Conservation (phyloP, 2,888 invertebrate species). For the Macaria liturata region DNA sequence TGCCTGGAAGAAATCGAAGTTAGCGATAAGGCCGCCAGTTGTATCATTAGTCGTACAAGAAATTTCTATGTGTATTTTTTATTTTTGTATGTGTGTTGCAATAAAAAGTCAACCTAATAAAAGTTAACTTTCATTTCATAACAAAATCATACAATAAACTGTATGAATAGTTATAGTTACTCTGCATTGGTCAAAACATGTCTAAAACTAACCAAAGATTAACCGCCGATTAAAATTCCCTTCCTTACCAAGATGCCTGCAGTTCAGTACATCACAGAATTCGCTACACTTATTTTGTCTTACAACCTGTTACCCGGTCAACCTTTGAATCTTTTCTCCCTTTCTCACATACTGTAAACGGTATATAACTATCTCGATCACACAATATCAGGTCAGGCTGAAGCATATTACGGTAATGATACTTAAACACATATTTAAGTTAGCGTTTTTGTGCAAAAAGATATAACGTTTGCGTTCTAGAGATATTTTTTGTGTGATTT, state of each 20-base stretch:
- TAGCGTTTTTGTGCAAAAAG: constrained; percentile 74
- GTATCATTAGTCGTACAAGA: too few relatives aligned
- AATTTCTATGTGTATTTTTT: too few relatives aligned
- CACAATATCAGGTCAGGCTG: constrained; percentile 70
- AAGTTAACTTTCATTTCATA: too few relatives aligned
- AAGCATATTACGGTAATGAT: constrained; percentile 79
- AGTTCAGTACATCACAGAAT: constrained; percentile 68
- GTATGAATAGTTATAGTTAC: too few relatives aligned
- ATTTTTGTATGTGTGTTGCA: too few relatives aligned
- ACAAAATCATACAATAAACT: too few relatives aligned
- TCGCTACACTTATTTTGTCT: constrained; percentile 75
- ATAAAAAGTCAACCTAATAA: too few relatives aligned
- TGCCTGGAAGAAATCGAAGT: too few relatives aligned
- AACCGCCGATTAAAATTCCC: constrained; percentile 37
- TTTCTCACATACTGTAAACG: constrained; percentile 39
- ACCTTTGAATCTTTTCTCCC: constrained; percentile 60
- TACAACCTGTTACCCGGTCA: constrained; percentile 81
- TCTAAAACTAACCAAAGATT: constrained; percentile 28
- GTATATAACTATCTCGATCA: constrained; percentile 50
- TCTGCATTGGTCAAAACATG: too few relatives aligned
- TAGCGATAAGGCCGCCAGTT: too few relatives aligned
- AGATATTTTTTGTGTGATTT: constrained; percentile 31
- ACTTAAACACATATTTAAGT: constrained; percentile 82
- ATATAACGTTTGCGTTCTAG: constrained; percentile 54
- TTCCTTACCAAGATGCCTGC: constrained; percentile 59